Conservation (phyloP, 2,113 vertebrate genomes). For the Uropsilus gracilis region DNA sequence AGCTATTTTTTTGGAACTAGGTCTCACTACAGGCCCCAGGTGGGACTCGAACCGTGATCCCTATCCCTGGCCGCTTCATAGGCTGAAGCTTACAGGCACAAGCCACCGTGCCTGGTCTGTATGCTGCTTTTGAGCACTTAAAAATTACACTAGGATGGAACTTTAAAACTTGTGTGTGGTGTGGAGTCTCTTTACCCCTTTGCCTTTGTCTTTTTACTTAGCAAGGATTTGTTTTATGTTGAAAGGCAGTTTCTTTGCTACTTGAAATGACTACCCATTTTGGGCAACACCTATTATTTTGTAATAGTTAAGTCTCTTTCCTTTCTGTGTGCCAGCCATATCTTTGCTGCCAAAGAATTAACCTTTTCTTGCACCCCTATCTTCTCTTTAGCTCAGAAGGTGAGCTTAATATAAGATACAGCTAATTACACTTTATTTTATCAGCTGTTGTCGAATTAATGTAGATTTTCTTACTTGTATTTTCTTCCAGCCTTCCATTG, state of each 20-base stretch:
- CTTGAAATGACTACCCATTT: background rate
- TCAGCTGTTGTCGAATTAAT: background rate
- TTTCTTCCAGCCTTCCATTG: background rate
- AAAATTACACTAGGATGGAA: background rate
- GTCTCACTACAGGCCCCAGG: too few species aligned
- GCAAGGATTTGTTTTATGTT: background rate
- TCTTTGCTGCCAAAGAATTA: conserved; percentile 38
- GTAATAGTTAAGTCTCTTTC: conserved; percentile 14
- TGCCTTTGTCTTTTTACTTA: background rate
- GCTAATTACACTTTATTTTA: background rate
- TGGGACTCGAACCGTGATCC: too few species aligned
- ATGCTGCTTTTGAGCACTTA: background rate
- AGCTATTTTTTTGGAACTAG: too few species aligned
- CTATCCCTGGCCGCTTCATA: too few species aligned
- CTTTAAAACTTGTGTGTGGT: background rate
- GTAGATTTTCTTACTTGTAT: background rate
- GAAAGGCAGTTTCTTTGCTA: background rate
- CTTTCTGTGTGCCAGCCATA: background rate
- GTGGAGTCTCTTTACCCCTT: background rate
- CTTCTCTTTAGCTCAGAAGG: conserved; percentile 38
- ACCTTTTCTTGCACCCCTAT: conserved; percentile 35
- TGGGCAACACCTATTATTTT: background rate
- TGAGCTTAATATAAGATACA: background rate
- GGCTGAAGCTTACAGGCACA: too few species aligned
- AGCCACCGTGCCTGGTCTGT: too few species aligned